A percentile compares a stretch with the other conserved stretches of the same genome.
Evolutionary conservation across 2,797 vertebrate genomes (phyloP).

Genomic region (Lagorchestes hirsutus): DNA sequence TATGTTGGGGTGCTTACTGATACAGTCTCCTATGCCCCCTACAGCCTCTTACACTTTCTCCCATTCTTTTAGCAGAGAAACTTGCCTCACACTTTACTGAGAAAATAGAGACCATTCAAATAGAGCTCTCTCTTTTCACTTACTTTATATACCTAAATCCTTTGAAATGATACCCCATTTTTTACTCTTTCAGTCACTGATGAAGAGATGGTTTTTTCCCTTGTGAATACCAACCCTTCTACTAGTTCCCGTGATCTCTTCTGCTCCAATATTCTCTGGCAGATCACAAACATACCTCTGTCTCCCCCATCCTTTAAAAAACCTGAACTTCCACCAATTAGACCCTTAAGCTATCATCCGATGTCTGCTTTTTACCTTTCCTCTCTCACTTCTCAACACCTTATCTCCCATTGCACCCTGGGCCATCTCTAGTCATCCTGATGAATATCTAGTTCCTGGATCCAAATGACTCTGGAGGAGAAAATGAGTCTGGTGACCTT

Average conservation of each 20-base stretch:
- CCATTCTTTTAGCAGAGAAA: not conserved
- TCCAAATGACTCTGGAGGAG: too few relatives aligned
- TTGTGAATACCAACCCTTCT: not conserved
- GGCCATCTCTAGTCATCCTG: too few relatives aligned
- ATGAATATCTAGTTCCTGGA: too few relatives aligned
- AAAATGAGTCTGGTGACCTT: too few relatives aligned
- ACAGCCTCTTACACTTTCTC: not conserved
- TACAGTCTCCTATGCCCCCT: not conserved
- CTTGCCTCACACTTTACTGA: not conserved
- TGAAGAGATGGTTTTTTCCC: not conserved
- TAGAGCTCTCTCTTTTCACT: not conserved
- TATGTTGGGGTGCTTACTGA: too few relatives aligned
- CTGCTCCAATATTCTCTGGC: not conserved
- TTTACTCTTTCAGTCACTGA: not conserved
- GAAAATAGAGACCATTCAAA: not conserved
- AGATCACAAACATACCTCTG: not conserved
- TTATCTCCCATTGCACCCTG: not conserved
- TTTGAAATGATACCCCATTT: not conserved
- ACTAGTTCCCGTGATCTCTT: not conserved
- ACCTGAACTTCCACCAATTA: not conserved
- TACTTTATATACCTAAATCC: not conserved
- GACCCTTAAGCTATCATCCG: not conserved
- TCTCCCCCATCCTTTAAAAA: not conserved
- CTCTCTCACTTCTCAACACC: not conserved
- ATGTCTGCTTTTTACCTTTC: not conserved